Percentiles rank a stretch among this genome's conserved stretches.
phyloP scores from a whole-genome alignment of 2,113 vertebrate species.

The Sceloporus tristichus region DNA sequence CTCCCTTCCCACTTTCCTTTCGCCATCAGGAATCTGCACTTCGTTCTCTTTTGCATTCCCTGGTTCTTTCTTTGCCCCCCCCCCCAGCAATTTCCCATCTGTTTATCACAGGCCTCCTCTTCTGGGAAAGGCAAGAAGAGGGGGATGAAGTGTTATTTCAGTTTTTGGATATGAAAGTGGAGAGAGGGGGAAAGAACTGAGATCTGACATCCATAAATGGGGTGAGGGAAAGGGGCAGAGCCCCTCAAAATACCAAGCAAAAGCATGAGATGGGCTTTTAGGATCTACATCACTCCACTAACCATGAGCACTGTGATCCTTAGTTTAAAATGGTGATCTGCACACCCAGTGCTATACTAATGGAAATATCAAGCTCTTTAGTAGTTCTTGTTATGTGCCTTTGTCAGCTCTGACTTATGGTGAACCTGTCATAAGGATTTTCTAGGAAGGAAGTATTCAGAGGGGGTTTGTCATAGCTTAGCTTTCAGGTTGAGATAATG shows the following conservation, averaged over 20 bases:
- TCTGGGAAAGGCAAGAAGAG: conserved; percentile 60
- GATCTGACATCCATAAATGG: conserved; percentile 48
- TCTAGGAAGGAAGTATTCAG: no score
- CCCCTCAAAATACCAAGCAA: no score
- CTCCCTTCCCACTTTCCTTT: conserved; percentile 39
- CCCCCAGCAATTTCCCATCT: conserved; percentile 56
- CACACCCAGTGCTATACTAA: neutral
- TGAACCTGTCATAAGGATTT: no score
- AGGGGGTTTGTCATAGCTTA: no score
- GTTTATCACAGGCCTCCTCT: conserved; percentile 74
- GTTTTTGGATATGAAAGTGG: conserved; percentile 53
- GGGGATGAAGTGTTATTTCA: conserved; percentile 64
- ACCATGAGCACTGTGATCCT: neutral
- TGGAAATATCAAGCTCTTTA: neutral
- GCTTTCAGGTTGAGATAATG: no score
- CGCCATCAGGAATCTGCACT: conserved; percentile 73
- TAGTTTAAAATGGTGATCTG: neutral
- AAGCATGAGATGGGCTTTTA: neutral
- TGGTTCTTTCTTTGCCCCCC: conserved; percentile 68
- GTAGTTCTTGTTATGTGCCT: neutral
- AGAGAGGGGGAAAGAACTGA: conserved; percentile 37
- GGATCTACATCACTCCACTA: neutral
- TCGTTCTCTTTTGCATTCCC: conserved; percentile 70
- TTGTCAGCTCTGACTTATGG: no score
- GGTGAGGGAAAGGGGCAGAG: neutral